Base-by-base conservation (phyloP, 2,113 vertebrate species). In the Salminus brasiliensis region DNA sequence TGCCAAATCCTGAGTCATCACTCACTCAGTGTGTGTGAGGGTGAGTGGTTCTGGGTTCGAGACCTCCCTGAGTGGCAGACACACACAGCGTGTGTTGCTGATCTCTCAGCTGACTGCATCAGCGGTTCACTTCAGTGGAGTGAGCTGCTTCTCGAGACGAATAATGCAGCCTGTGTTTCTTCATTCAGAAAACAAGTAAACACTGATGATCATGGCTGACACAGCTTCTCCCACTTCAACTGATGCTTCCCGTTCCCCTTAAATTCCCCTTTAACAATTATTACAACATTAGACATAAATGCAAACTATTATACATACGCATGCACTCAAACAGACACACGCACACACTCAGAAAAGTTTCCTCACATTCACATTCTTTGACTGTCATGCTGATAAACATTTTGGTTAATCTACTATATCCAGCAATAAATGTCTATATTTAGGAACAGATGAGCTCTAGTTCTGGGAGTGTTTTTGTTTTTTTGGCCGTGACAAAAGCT, bases 1-100 rank as follows among this genome's bases (percentile, higher is more conserved):
- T 76, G 77, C 77, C 67, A 81, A 32, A 57, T 71, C 49, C 71
- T 77, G 67, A 81, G 75, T 76, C 69, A 72, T 59, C 29, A 63
- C 29, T 63, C 60, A 18, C 60, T 63, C 30, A 18, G 25, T 29
- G 10, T 29, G 25, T 60, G 1, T 15, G 59, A 62, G 27, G 16
- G 29, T 32, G 32, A 63, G 60, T 34, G 60, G 30, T 32, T 63
- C 60, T 34, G 15, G 29, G 18, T 32, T 21, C 60, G 10, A 18
- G 60, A 63, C 60, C 60, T 63, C 60, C 60, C 29, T 34, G n/a
- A 63, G 60, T 63, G 60, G 60, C 60, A 63, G 29, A 63, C 47
- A 49, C 47, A 49, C 47, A 5, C 16, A 21, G 47, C 47, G 3
- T 21, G 18, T 49, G 18, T 49, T 34, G 16, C 25, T 59, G 9